Conservation (phyloP, 2,888 invertebrate genomes). For the Phaedon cochleariae region DNA sequence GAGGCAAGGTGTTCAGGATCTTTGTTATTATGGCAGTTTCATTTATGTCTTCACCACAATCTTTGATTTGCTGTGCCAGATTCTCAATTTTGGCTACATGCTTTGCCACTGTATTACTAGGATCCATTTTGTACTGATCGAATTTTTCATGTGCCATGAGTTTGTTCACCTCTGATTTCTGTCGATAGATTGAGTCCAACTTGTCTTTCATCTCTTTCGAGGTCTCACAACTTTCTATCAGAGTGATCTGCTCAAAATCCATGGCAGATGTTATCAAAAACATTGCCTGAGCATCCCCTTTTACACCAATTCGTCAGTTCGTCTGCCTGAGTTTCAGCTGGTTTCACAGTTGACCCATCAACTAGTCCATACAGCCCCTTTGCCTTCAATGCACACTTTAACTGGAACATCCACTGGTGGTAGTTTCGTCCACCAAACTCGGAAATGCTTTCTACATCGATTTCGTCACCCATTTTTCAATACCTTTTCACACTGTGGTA, state of each 20-base stretch:
- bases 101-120: slow-evolving; percentile 39
- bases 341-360: background rate
- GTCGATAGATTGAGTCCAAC: slow-evolving; percentile 29
- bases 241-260: slow-evolving; percentile 11
- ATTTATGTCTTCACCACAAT: slow-evolving; percentile 35
- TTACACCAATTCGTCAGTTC: background rate
- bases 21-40: slow-evolving; percentile 39
- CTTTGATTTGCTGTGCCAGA: slow-evolving; percentile 37
- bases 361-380: background rate
- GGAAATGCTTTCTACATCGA: slow-evolving; percentile 6
- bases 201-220: slow-evolving; percentile 32
- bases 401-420: slow-evolving; percentile 13
- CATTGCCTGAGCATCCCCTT: slow-evolving; percentile 10
- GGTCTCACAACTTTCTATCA: slow-evolving; percentile 6
- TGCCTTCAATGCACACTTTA: slow-evolving; percentile 8
- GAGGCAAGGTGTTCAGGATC: slow-evolving; percentile 36
- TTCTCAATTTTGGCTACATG: slow-evolving; percentile 46
- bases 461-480: slow-evolving; percentile 13
- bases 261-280: slow-evolving; percentile 1
- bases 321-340: background rate
- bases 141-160: slow-evolving; percentile 40
- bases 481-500: background rate
- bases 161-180: slow-evolving; percentile 41
- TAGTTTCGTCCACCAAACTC: slow-evolving; percentile 15
- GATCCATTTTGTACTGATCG: slow-evolving; percentile 36